A percentile compares a stretch with the other conserved stretches of the same genome.
Evolutionary conservation across 1,140 invertebrate species (phyloP).

Genomic region (Scaptomyza hsui): DNA sequence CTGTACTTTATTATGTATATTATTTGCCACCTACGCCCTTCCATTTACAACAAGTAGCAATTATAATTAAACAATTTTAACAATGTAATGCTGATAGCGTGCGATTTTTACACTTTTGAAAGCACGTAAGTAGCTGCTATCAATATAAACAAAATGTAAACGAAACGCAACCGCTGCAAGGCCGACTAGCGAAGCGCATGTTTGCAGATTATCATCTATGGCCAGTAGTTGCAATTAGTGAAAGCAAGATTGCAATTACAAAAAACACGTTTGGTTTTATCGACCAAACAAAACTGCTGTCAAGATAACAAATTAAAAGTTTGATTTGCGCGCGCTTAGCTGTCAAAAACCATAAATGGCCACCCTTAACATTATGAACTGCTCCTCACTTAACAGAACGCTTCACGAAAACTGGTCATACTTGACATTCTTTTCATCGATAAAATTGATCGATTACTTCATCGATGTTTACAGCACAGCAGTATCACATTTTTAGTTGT

Average conservation of each 20-base stretch:
- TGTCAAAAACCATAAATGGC: background rate
- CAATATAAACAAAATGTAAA: conserved; percentile 5
- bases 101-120: conserved; percentile 37
- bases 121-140: conserved; percentile 13
- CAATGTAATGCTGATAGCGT: conserved; percentile 26
- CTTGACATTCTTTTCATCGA: background rate
- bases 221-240: conserved; percentile 38
- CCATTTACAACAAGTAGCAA: background rate
- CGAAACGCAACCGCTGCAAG: conserved; percentile 12
- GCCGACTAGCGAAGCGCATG: conserved; percentile 8
- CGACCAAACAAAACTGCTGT: conserved; percentile 53
- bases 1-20: background rate
- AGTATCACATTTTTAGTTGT: conserved; percentile 30
- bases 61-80: conserved; percentile 1
- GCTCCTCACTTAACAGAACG: conserved; percentile 5
- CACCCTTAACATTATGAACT: background rate
- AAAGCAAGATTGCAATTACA: conserved; percentile 39
- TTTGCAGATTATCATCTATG: conserved; percentile 1
- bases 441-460: background rate
- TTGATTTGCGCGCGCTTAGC: conserved; percentile 20
- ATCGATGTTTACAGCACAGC: background rate
- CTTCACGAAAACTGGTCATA: conserved; percentile 14
- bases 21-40: conserved; percentile 5
- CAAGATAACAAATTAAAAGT: background rate
- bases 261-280: conserved; percentile 32